A percentile compares a stretch with the other conserved stretches of the same genome.
Evolutionary conservation across 2,888 invertebrate genomes (phyloP).

Genomic region (Argynnis bischoffii): DNA sequence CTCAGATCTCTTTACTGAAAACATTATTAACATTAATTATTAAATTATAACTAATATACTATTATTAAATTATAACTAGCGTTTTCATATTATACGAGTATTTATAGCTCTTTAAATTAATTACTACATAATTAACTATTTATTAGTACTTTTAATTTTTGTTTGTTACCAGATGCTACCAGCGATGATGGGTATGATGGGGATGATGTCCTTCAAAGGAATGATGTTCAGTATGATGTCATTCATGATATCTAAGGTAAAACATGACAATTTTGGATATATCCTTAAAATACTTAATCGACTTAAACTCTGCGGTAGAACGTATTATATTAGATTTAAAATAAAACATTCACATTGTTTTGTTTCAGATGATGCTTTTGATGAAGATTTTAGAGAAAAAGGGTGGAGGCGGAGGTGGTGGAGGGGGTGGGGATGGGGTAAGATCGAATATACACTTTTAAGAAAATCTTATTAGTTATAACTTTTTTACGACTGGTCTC

Average conservation of each 20-base stretch:
- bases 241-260: constrained; percentile 82
- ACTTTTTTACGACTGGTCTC: no score
- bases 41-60: no score
- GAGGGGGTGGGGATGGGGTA: constrained; percentile 59
- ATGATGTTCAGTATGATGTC: constrained; percentile 85
- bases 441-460: constrained; percentile 32
- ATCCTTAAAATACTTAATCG: no score
- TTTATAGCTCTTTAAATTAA: no score
- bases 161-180: constrained; percentile 65
- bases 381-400: constrained; percentile 74
- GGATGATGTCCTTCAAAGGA: constrained; percentile 83
- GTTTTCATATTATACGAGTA: no score
- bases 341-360: not conserved
- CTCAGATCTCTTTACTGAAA: no score
- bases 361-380: constrained; percentile 67
- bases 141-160: no score
- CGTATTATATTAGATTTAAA: not conserved
- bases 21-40: no score
- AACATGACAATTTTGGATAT: not conserved
- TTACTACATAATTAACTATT: no score
- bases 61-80: no score
- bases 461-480: no score
- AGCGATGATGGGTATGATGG: constrained; percentile 82
- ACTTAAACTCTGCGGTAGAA: not conserved
- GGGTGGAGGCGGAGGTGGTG: constrained; percentile 58